Base-by-base conservation (phyloP, 2,113 vertebrate species). In the Chlorodrepanis virens region DNA sequence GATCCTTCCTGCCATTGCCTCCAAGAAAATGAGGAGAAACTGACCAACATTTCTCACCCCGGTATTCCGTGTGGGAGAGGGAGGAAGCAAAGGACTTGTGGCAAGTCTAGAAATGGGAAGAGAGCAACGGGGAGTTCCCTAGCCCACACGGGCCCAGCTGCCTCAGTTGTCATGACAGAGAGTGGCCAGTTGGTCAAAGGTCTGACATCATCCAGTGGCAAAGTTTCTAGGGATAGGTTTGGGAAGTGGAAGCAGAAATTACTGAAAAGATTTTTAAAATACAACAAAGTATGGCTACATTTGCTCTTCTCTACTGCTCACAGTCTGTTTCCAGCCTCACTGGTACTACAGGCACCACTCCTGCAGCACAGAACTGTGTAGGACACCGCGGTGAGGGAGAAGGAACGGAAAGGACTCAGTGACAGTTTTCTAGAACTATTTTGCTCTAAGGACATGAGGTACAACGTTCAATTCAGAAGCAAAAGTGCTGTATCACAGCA, bases 21-120 rank as follows among this genome's bases (percentile, higher is more conserved):
- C 63, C 50, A 72, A 18, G 14, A 63, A 22, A 96, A 81, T 11
- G 60, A 86, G 71, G 94, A 90, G 37, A 94, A 95, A 97, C 97
- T 98, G 96, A 98, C 97, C 98, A 98, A 96, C 97, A 94, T 98
- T 98, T 98, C 97, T 96, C 91, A 79, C 54, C 83, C 96, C 83
- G 90, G 92, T 89, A 96, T 96, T 97, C 98, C 90, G 84, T 4
- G 83, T 88, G 94, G 96, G 89, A 97, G 91, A 84, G n/a, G 88
- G 90, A 90, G 90, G 94, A 94, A 97, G 94, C 97, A 92, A 90
- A 94, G 91, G 92, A 94, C 72, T 87, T 57, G 83, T 57, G 97
- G 90, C 95, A 94, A 70, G 96, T 97, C 96, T 96, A 97, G 93
- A 97, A 90, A 97, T 96, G 95, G 94, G 96, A 97, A 94, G 82